A percentile compares a stretch with the other conserved stretches of the same genome.
Evolutionary conservation across 2,888 invertebrate genomes (phyloP).

Genomic region (Pseudococcus longispinus): DNA sequence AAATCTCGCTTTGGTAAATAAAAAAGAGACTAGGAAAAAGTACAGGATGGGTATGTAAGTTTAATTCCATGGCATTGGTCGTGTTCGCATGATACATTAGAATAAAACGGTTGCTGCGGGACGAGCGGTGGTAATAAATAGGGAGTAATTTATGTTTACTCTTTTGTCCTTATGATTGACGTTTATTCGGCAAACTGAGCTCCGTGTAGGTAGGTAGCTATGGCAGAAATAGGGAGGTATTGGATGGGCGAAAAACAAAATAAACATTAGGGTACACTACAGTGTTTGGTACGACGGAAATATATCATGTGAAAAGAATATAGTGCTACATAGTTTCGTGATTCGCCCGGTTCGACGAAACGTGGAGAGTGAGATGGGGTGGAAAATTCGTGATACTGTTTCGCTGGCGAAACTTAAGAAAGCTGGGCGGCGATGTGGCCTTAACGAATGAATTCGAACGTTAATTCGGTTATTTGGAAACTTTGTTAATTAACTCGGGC

Average conservation of each 20-base stretch:
- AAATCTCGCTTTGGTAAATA: not conserved
- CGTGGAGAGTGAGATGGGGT: not conserved
- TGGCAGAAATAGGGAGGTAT: not conserved
- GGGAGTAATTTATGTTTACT: conserved; percentile 19
- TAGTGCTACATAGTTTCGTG: conserved; percentile 3
- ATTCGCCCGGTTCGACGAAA: not conserved
- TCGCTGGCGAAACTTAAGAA: not conserved
- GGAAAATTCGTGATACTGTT: not conserved
- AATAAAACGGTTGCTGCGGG: not conserved
- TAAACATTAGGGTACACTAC: conserved; percentile 22
- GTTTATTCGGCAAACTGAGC: not conserved
- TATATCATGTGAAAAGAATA: conserved; percentile 26
- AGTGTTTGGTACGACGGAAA: conserved; percentile 26
- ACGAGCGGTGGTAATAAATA: not conserved
- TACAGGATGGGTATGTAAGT: not conserved
- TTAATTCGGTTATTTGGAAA: not conserved
- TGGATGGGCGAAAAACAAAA: conserved; percentile 1
- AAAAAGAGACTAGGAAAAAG: not conserved
- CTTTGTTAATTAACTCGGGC: conserved; percentile 17
- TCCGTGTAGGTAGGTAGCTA: not conserved
- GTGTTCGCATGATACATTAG: conserved; percentile 18
- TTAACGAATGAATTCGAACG: not conserved
- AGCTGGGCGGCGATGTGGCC: not conserved
- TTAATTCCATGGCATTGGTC: conserved; percentile 8
- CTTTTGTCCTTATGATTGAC: conserved; percentile 26